Percentiles rank a stretch among this genome's conserved stretches.
These are phyloP conservation scores for Cheirogaleus major DNA, from an alignment of 2,797 vertebrate genomes.

Conservation along the genomic window DNA sequence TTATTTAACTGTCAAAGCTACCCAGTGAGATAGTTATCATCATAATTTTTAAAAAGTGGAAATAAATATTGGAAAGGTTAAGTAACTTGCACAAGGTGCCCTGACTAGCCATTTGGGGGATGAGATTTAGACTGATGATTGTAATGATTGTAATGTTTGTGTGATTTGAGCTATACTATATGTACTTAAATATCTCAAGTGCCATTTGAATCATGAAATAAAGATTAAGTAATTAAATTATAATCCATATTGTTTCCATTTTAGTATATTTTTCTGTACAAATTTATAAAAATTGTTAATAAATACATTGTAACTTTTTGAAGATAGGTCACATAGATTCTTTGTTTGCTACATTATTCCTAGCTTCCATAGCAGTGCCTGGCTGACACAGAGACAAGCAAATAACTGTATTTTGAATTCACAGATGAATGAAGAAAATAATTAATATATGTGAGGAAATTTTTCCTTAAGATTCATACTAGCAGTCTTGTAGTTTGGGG, in stretches of 20 bases:
- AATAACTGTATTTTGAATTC: constrained; percentile 7
- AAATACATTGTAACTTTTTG: neutral
- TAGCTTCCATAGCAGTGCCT: neutral
- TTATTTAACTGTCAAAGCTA: constrained; percentile 1
- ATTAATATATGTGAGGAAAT: neutral
- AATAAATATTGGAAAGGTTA: neutral
- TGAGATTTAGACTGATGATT: neutral
- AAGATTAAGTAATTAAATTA: constrained; percentile 19
- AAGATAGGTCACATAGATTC: neutral
- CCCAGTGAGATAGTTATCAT: neutral
- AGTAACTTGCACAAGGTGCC: neutral
- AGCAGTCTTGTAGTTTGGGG: neutral
- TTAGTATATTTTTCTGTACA: neutral
- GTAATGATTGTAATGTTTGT: neutral
- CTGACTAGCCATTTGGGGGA: neutral
- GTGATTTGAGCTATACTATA: neutral
- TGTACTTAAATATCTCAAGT: neutral
- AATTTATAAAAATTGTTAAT: neutral
- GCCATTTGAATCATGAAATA: neutral
- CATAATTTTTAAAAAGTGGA: neutral
- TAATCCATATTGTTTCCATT: neutral
- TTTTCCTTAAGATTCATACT: neutral
- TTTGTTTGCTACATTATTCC: neutral
- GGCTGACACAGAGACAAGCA: neutral
- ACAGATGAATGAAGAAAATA: neutral